Conservation (phyloP, 2,888 invertebrate genomes). For the Tupiocoris notatus region DNA sequence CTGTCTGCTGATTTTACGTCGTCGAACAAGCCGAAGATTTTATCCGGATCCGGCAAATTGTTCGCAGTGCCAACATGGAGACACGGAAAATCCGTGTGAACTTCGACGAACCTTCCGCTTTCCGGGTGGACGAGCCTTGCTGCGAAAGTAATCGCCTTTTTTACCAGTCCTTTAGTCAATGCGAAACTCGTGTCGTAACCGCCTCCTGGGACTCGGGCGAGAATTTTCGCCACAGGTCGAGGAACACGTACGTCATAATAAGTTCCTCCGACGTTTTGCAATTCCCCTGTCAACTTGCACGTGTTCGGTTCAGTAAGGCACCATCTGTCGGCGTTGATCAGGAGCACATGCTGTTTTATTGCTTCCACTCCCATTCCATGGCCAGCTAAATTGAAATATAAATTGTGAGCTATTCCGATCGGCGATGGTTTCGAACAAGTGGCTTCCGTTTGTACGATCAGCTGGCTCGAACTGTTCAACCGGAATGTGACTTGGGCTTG, state of each 20-base stretch:
- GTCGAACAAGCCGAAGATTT: conserved; percentile 26
- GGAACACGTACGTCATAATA: conserved; percentile 71
- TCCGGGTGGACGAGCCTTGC: conserved; percentile 66
- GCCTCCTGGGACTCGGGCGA: conserved; percentile 65
- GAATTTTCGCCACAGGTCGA: conserved; percentile 64
- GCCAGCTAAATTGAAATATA: conserved; percentile 91
- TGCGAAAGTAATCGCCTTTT: conserved; percentile 62
- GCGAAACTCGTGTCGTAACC: conserved; percentile 86
- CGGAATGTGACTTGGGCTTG: conserved; percentile 68
- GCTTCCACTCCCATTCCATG: conserved; percentile 59
- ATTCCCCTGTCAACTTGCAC: conserved; percentile 68
- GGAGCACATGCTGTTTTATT: conserved; percentile 60
- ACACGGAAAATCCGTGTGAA: conserved; percentile 84
- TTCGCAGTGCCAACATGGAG: conserved; percentile 88
- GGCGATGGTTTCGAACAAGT: conserved; percentile 75
- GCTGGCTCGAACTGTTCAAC: conserved; percentile 69
- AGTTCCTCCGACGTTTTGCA: conserved; percentile 68
- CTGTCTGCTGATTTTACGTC: conserved; percentile 9
- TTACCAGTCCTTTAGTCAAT: conserved; percentile 60
- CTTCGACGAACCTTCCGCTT: conserved; percentile 72
- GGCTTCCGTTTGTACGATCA: conserved; percentile 74
- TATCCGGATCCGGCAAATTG: conserved; percentile 50
- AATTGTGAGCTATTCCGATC: conserved; percentile 82
- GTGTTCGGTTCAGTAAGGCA: conserved; percentile 69
- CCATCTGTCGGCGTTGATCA: conserved; percentile 73